A percentile compares a stretch with the other conserved stretches of the same genome.
Evolutionary conservation across 2,888 invertebrate species (phyloP).

Genomic region (Nemoura dubitans): DNA sequence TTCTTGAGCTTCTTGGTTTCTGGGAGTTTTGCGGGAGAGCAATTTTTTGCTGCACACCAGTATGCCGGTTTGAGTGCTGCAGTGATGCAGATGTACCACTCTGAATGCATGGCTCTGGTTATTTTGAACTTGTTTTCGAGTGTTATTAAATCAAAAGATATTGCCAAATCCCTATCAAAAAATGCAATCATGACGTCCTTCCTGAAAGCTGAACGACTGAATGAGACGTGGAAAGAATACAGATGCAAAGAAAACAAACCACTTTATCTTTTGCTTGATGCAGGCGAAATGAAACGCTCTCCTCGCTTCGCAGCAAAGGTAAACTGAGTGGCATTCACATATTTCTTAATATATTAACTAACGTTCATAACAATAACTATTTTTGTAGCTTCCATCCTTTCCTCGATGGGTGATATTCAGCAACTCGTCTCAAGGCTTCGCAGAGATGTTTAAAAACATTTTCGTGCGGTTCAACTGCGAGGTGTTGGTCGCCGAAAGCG

Average conservation of each 20-base stretch:
- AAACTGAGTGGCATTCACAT: neutral
- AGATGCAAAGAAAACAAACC: neutral
- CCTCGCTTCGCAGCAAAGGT: neutral
- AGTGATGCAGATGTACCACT: neutral
- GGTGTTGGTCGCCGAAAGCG: conserved; percentile 18
- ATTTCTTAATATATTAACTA: no score
- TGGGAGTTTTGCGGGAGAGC: neutral
- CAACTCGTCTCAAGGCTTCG: neutral
- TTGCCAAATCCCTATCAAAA: neutral
- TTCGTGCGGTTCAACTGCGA: conserved; percentile 45
- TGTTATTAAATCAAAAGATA: neutral
- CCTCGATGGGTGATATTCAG: neutral
- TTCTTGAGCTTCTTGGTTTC: neutral
- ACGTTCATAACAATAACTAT: no score
- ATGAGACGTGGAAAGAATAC: neutral
- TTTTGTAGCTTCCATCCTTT: neutral
- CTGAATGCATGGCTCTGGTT: neutral
- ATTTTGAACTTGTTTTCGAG: neutral
- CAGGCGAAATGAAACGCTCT: neutral
- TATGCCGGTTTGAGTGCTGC: neutral
- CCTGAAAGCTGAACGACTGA: neutral
- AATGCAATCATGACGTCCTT: neutral
- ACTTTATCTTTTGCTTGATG: neutral
- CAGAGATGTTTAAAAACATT: conserved; percentile 1
- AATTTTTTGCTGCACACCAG: neutral